Evolutionary conservation across 2,113 vertebrate species (phyloP), one percentile per base, ranked within the genome.

Genomic region (Macaca mulatta): DNA sequence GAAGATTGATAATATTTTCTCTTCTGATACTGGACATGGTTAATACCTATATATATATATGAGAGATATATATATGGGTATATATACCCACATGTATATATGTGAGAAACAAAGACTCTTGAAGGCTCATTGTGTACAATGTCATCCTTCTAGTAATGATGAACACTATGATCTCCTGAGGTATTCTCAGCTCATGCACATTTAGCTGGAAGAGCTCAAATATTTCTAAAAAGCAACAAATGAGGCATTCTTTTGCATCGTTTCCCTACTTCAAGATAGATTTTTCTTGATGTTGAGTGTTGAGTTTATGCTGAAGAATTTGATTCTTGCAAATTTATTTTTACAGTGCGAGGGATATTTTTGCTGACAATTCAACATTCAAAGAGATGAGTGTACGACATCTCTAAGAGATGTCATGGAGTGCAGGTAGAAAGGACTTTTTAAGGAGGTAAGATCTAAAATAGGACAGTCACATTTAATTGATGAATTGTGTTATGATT

Each of bases 291-390:
- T 40, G 1, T 22, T 74, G 59, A 93, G 25, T 17, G 14, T 43
- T 0, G 59, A 79, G 22, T 75, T 94, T 23, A 81, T 40, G n/a
- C 17, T 45, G 30, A 84, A 90, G 32, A 84, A 93, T 84, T 87
- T 87, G 8, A n/a, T 92, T 90, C 30, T 40, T 80, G 55, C 23
- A 94, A 83, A 94, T 43, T 87, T 77, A 80, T 75, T 92, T 96
- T 94, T 45, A 6, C 64, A 32, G 8, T 55, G 17, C 40, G 25
- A 91, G 32, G 20, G 67, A 48, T 79, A 32, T 79, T 92, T 55
- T 32, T 59, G 45, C 81, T 48, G 50, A 45, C 35, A 75, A 50
- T 80, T 88, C n/a, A 70, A 4, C 82, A 75, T 95, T 77, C 45
- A 57, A 88, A 85, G 23, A 79, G 8, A 38, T 57, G 38, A 80